Percentiles rank a stretch among this genome's conserved stretches.
These are phyloP conservation scores for Phyllotreta cruciferae DNA, from an alignment of 2,888 invertebrate genomes.

Conservation along the genomic window DNA sequence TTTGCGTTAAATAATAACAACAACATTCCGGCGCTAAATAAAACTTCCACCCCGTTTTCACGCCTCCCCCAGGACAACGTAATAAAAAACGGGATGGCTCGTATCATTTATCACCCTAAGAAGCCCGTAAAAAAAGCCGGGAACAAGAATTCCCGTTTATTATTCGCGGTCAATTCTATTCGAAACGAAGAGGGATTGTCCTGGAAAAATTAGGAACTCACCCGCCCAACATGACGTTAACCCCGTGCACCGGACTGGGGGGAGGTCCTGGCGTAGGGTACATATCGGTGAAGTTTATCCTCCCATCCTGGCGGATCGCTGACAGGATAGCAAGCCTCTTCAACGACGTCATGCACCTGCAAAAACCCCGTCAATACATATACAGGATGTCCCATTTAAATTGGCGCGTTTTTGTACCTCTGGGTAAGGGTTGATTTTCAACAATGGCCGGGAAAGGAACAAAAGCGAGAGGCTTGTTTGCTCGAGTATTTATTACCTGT, in stretches of 20 bases:
- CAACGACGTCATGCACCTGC: constrained; percentile 62
- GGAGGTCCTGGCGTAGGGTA: constrained; percentile 55
- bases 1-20: too few species aligned
- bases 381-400: not conserved
- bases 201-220: constrained; percentile 59
- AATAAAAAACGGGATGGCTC: constrained; percentile 7
- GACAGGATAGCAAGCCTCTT: constrained; percentile 69
- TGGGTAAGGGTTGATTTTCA: too few species aligned
- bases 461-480: constrained; percentile 33
- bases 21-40: too few species aligned
- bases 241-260: constrained; percentile 65
- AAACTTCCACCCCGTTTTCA: too few species aligned
- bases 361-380: constrained; percentile 3
- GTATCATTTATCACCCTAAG: too few species aligned
- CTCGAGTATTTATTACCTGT: constrained; percentile 45
- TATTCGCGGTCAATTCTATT: too few species aligned
- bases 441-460: constrained; percentile 25
- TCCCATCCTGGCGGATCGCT: constrained; percentile 63
- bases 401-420: too few species aligned
- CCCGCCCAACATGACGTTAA: constrained; percentile 82
- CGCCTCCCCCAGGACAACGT: constrained; percentile 4
- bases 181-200: too few species aligned
- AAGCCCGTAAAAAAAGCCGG: too few species aligned
- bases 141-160: too few species aligned
- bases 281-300: constrained; percentile 59